These are phyloP conservation scores for Parnassius smintheus DNA, from an alignment of 2,888 invertebrate species.

Conservation along the genomic window DNA sequence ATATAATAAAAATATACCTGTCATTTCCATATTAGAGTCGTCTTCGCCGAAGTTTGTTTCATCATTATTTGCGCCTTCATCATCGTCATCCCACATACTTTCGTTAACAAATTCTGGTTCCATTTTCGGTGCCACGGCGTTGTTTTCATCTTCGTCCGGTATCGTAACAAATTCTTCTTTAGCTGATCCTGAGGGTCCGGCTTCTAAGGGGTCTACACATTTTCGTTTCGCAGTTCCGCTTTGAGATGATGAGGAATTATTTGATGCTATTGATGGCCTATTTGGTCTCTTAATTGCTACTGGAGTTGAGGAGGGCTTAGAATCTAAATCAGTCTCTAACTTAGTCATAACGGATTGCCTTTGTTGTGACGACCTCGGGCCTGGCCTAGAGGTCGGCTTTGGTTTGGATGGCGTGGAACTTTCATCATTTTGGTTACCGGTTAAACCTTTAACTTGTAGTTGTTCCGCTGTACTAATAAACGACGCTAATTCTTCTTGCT, in stretches of 20 bases:
- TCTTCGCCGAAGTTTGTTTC: slow-evolving; percentile 84
- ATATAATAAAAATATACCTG: slow-evolving; percentile 52
- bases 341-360: slow-evolving; percentile 83
- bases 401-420: slow-evolving; percentile 81
- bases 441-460: slow-evolving; percentile 86
- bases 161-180: slow-evolving; percentile 79
- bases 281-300: slow-evolving; percentile 83
- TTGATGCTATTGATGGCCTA: slow-evolving; percentile 84
- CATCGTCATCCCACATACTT: slow-evolving; percentile 81
- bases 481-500: slow-evolving; percentile 86
- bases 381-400: slow-evolving; percentile 81
- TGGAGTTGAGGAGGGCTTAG: slow-evolving; percentile 83
- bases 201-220: slow-evolving; percentile 83
- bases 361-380: slow-evolving; percentile 84
- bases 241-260: slow-evolving; percentile 81
- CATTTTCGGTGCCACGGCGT: slow-evolving; percentile 84
- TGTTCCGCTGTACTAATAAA: slow-evolving; percentile 88
- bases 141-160: slow-evolving; percentile 78
- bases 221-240: slow-evolving; percentile 79
- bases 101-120: slow-evolving; percentile 85
- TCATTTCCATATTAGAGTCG: slow-evolving; percentile 84
- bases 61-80: slow-evolving; percentile 83
- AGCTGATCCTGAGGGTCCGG: slow-evolving; percentile 79
- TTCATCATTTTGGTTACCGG: slow-evolving; percentile 83
- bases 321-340: slow-evolving; percentile 82